These are phyloP conservation scores for Entelurus aequoreus DNA, from an alignment of 2,113 vertebrate genomes.

Conservation along the genomic window DNA sequence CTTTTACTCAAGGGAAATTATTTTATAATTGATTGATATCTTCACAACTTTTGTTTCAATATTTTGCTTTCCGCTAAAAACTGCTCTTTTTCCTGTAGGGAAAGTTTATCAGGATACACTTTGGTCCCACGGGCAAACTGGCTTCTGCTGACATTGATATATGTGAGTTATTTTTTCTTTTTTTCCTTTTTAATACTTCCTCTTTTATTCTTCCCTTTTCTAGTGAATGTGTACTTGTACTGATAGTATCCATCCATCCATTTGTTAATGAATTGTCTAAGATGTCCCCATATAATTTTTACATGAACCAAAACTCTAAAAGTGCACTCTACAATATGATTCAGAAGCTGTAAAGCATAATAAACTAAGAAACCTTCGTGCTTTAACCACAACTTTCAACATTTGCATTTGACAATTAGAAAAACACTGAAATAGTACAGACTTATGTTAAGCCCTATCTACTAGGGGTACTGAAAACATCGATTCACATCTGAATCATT, in stretches of 20 bases:
- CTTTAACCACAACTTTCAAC: background rate
- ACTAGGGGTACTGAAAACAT: too few relatives aligned
- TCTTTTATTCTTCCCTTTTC: background rate
- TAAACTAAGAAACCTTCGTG: too few relatives aligned
- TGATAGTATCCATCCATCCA: background rate
- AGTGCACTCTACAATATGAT: background rate
- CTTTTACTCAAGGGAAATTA: too few relatives aligned
- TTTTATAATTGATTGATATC: background rate
- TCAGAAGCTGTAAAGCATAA: background rate
- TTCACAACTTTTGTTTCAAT: background rate
- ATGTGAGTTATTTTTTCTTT: slow-evolving; percentile 74
- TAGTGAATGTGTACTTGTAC: background rate
- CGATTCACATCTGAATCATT: too few relatives aligned
- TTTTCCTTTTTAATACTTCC: too few relatives aligned
- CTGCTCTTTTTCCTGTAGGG: slow-evolving; percentile 65
- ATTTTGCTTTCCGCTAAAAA: background rate
- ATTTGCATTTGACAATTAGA: too few relatives aligned
- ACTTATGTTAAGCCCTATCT: too few relatives aligned
- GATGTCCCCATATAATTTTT: background rate
- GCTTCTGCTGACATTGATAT: slow-evolving; percentile 89
- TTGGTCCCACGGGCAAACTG: slow-evolving; percentile 87
- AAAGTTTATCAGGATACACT: slow-evolving; percentile 95
- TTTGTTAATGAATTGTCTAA: background rate
- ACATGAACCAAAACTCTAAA: background rate
- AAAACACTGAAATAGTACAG: too few relatives aligned